These are phyloP conservation scores for Oegoconia quadripuncta DNA, from an alignment of 2,888 invertebrate genomes.

Conservation along the genomic window DNA sequence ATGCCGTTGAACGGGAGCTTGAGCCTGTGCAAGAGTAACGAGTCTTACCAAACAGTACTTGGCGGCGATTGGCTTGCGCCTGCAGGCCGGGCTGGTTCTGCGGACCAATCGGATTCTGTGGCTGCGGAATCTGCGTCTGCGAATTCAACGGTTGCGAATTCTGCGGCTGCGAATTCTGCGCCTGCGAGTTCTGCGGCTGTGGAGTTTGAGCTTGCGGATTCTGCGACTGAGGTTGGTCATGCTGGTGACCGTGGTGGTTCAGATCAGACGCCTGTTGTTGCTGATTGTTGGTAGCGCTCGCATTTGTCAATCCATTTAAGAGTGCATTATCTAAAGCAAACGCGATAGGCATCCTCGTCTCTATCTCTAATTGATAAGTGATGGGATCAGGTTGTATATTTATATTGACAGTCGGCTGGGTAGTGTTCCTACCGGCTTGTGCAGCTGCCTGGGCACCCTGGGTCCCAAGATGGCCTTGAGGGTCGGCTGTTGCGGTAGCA, in stretches of 20 bases:
- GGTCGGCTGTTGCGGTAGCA: constrained; percentile 15
- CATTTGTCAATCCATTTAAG: constrained; percentile 33
- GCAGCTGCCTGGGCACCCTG: constrained; percentile 6
- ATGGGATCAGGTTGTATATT: constrained; percentile 43
- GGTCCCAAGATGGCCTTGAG: constrained; percentile 1
- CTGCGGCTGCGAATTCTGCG: background rate
- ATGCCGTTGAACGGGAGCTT: background rate
- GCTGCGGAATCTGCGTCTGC: background rate
- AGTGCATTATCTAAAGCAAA: constrained; percentile 44
- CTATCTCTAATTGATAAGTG: constrained; percentile 57
- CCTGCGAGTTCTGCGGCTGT: background rate
- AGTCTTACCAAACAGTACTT: constrained; percentile 43
- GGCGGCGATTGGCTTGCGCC: constrained; percentile 33
- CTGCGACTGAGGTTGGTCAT: background rate
- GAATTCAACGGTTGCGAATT: background rate
- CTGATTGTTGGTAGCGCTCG: background rate
- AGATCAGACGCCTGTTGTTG: background rate
- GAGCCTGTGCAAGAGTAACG: constrained; percentile 8
- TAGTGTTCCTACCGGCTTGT: constrained; percentile 37
- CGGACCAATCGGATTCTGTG: background rate
- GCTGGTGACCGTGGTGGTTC: no score
- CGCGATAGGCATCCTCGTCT: constrained; percentile 51
- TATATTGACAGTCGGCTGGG: constrained; percentile 39
- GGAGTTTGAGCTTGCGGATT: background rate
- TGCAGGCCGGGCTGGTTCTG: constrained; percentile 1